Base-by-base conservation (phyloP, 2,888 invertebrate species). In the Strigamia transsilvanica region DNA sequence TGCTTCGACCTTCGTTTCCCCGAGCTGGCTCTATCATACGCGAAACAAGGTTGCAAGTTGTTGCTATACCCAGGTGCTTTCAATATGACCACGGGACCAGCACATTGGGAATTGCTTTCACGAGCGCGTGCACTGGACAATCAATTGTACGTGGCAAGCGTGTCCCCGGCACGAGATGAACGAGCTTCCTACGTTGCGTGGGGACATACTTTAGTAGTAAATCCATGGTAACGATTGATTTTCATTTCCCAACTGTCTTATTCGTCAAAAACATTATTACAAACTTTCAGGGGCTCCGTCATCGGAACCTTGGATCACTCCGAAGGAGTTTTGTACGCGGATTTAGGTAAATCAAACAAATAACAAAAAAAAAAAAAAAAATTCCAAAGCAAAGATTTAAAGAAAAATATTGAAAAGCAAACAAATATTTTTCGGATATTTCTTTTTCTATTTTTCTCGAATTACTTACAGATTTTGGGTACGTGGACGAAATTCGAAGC, bases 1-100 rank as follows among this genome's bases (percentile, higher is more conserved):
- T 99, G 98, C 87, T 98, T 98, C 87, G 98, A 98, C 87, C 90
- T 98, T 82, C 90, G 98, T 23, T 99, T 98, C 88, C 92, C 94
- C 83, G 97, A 98, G 89, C 90, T 98, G 91, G 94, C 96, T 0
- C 87, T 88, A 83, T 82, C 89, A 5, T 90, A 90, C 85, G 86
- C 89, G 2, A 85, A 87, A 61, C 85, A 86, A 84, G 96, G 94
- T 0, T 97, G 97, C 86, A 91, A 95, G 82, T 88, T 98, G 85
- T 88, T 98, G 38, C 89, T 98, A 32, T 98, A 97, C 89, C 98
- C 98, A 0, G 97, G 94, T 34, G 97, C 98, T 0, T 98, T 98
- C 88, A 98, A 97, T 88, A 94, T 95, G 94, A 96, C 95, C 0
- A 98, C 98, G 0, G 98, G 98, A 0, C 97, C 97, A 0, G 89